Conservation (phyloP, 2,888 invertebrate genomes). For the Leptarthrus brevirostris region DNA sequence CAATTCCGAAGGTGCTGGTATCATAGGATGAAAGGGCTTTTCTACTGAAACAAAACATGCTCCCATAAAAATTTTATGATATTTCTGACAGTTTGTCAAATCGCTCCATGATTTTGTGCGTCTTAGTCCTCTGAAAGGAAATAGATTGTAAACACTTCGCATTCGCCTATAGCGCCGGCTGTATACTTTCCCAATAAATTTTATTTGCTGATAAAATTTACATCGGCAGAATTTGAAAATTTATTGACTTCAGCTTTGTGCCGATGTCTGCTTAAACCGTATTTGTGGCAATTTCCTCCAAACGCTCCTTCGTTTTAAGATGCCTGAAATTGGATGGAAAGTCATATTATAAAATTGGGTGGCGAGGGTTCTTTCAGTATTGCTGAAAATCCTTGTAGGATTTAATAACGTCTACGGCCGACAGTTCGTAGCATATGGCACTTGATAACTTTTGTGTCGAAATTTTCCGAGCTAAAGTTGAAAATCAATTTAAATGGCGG, state of each 20-base stretch:
- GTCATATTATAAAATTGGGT: too few species aligned
- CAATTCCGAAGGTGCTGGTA: not conserved
- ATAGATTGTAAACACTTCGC: constrained; percentile 27
- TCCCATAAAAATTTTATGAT: constrained; percentile 28
- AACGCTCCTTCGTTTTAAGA: not conserved
- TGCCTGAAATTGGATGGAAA: too few species aligned
- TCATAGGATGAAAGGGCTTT: not conserved
- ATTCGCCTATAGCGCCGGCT: not conserved
- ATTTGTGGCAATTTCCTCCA: constrained; percentile 17
- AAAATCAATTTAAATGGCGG: too few species aligned
- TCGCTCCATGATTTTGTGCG: constrained; percentile 1
- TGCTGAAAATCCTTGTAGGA: too few species aligned
- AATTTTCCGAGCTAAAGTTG: too few species aligned
- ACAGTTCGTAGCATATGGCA: too few species aligned
- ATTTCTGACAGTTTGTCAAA: constrained; percentile 25
- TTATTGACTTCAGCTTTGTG: constrained; percentile 26
- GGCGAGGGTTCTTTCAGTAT: too few species aligned
- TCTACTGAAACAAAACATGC: constrained; percentile 17
- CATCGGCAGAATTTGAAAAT: constrained; percentile 32
- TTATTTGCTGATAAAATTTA: constrained; percentile 42
- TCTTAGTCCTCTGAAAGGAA: not conserved
- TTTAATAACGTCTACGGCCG: too few species aligned
- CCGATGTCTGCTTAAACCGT: not conserved
- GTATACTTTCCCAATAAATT: constrained; percentile 17
- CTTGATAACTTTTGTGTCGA: too few species aligned